These are phyloP conservation scores for Gadopsis marmoratus DNA, from an alignment of 2,797 vertebrate species.

Conservation along the genomic window DNA sequence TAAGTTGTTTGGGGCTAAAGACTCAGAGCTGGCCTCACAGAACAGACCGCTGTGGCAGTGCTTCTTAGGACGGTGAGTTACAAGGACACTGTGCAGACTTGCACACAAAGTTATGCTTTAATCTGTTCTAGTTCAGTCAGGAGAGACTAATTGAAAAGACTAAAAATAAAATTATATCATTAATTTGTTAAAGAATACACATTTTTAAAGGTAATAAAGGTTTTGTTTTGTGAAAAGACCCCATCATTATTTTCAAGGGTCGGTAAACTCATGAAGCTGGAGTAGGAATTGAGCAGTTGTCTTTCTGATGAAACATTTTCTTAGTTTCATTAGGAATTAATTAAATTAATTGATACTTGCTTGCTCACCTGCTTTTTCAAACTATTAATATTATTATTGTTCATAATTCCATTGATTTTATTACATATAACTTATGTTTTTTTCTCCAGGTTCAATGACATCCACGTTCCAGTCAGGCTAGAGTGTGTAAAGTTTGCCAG, in stretches of 20 bases:
- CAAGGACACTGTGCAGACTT: not conserved
- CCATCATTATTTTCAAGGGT: not conserved
- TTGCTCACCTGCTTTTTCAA: not conserved
- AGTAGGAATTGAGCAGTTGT: no score
- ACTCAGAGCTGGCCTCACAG: slow-evolving; percentile 97
- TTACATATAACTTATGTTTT: slow-evolving; percentile 12
- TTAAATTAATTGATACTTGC: not conserved
- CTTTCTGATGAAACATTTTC: not conserved
- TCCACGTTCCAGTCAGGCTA: slow-evolving; percentile 98
- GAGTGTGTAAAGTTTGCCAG: slow-evolving; percentile 99
- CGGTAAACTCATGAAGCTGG: not conserved
- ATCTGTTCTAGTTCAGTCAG: not conserved
- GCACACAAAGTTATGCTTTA: not conserved
- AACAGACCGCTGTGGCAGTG: slow-evolving; percentile 99
- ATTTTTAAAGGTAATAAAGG: not conserved
- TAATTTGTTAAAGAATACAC: not conserved
- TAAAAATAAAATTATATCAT: not conserved
- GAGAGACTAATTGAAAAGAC: not conserved
- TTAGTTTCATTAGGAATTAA: not conserved
- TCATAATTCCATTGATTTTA: not conserved
- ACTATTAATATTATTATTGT: not conserved
- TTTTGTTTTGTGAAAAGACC: not conserved
- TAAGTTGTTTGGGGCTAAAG: slow-evolving; percentile 98
- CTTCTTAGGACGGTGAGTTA: slow-evolving; percentile 93
- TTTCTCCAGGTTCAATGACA: slow-evolving; percentile 94